Conservation (phyloP, 1,140 invertebrate species). For the Drosophila malerkotliana region DNA sequence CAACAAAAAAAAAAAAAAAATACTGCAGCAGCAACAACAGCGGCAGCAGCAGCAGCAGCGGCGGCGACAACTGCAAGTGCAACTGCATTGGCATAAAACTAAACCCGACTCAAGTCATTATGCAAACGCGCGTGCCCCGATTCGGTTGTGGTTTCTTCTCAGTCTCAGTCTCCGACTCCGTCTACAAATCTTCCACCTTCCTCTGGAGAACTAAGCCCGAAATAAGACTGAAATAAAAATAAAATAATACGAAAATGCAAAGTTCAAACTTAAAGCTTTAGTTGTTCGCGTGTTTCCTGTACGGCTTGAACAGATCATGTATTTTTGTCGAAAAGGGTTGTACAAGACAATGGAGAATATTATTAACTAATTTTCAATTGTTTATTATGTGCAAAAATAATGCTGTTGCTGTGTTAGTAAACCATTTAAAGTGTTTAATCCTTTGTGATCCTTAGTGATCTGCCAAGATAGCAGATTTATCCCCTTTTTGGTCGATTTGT, state of each 20-base stretch:
- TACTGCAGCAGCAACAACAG: neutral
- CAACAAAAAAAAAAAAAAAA: neutral
- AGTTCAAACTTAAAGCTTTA: slow-evolving; percentile 6
- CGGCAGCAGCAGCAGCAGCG: slow-evolving; percentile 20
- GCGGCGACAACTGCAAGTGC: slow-evolving; percentile 53
- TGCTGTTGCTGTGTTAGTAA: slow-evolving; percentile 12
- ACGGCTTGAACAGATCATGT: slow-evolving; percentile 28
- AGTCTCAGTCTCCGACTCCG: slow-evolving; percentile 1
- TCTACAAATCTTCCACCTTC: slow-evolving; percentile 18
- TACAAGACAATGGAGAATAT: slow-evolving; percentile 50
- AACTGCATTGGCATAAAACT: slow-evolving; percentile 72
- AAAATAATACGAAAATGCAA: slow-evolving; percentile 39
- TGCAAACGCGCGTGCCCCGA: slow-evolving; percentile 81
- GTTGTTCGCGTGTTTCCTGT: slow-evolving; percentile 15
- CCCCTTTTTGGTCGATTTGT: slow-evolving; percentile 30
- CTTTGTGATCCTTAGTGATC: neutral
- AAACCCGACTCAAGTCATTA: slow-evolving; percentile 81
- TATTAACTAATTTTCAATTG: slow-evolving; percentile 28
- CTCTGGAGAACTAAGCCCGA: slow-evolving; percentile 27
- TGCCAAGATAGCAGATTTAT: slow-evolving; percentile 28
- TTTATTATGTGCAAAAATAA: slow-evolving; percentile 28
- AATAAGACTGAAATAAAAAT: slow-evolving; percentile 37
- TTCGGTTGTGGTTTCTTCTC: slow-evolving; percentile 78
- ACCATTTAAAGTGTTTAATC: neutral
- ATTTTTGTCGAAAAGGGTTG: slow-evolving; percentile 41